Evolutionary conservation across 2,888 invertebrate genomes (phyloP).

Genomic region (Pachymerium ferrugineum): DNA sequence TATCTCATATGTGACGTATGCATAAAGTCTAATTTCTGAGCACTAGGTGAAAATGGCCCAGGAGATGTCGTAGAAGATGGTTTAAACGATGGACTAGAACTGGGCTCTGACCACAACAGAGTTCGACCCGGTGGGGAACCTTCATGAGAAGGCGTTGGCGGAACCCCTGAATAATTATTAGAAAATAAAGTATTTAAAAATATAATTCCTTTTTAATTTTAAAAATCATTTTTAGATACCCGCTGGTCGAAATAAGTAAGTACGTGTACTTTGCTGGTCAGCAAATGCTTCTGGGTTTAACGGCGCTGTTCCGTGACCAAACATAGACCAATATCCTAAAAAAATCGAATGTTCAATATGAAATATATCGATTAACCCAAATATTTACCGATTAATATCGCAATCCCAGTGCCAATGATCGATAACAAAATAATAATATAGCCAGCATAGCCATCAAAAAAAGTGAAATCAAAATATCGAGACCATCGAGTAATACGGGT

Average conservation of each 20-base stretch:
- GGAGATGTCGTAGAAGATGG: not conserved
- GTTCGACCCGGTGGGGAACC: not conserved
- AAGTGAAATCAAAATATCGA: not conserved
- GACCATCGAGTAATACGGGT: not conserved
- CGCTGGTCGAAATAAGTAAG: conserved; percentile 21
- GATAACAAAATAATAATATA: not conserved
- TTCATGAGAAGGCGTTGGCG: not conserved
- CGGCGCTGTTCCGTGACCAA: conserved; percentile 2
- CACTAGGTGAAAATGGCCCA: not conserved
- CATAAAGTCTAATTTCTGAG: conserved; percentile 4
- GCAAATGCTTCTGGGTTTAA: conserved; percentile 7
- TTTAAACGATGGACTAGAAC: not conserved
- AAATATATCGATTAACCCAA: not conserved
- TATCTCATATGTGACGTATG: not conserved
- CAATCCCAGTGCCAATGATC: not conserved
- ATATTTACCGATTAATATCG: conserved; percentile 28
- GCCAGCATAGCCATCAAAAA: not conserved
- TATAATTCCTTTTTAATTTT: too few species aligned
- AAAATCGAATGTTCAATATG: not conserved
- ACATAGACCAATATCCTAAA: conserved; percentile 32
- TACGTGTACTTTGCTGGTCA: not conserved
- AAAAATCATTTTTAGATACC: not conserved
- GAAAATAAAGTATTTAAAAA: too few species aligned
- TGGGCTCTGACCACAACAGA: conserved; percentile 1
- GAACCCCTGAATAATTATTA: too few species aligned